Conservation (phyloP, 2,113 vertebrate species). For the Malaclemys terrapin region DNA sequence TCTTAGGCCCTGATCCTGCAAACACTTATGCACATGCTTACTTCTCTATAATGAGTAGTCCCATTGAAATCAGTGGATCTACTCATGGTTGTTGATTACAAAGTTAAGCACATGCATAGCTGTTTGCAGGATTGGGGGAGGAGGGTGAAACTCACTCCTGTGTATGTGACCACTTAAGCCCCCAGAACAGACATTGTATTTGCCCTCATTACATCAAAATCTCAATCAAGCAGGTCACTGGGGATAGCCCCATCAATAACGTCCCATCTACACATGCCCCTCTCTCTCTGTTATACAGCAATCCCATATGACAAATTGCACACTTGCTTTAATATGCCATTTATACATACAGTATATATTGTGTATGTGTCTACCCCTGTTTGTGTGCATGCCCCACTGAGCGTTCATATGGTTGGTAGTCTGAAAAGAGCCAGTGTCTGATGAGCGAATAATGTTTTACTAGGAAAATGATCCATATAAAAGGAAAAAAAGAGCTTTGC, state of each 20-base stretch:
- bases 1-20: not conserved
- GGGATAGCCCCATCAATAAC: not conserved
- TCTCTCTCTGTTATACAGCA: not conserved
- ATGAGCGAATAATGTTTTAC: not conserved
- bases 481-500: not conserved
- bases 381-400: not conserved
- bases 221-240: not conserved
- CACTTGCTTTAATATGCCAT: not conserved
- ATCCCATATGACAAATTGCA: too few species aligned
- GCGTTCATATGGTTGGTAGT: not conserved
- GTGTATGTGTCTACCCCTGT: not conserved
- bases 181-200: not conserved
- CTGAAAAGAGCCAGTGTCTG: not conserved
- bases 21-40: not conserved
- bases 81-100: not conserved
- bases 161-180: not conserved
- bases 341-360: not conserved
- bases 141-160: not conserved
- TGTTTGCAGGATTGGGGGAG: not conserved
- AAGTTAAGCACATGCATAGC: not conserved
- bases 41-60: too few species aligned
- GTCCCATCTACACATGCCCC: not conserved
- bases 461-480: not conserved
- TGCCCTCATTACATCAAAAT: not conserved
- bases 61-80: not conserved